phyloP scores from a whole-genome alignment of 2,113 vertebrate species.

The Saccopteryx leptura region DNA sequence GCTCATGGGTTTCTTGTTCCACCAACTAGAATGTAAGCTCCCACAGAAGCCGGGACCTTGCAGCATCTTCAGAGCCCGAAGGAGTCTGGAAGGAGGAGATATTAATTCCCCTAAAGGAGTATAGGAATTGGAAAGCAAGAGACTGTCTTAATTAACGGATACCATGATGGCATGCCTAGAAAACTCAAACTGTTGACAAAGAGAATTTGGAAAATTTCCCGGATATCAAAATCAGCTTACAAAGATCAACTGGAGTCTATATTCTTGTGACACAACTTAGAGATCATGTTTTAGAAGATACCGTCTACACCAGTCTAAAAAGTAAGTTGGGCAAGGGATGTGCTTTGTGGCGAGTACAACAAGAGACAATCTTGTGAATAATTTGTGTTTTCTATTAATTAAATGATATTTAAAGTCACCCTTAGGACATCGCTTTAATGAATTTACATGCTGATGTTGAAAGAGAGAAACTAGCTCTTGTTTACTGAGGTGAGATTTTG shows the following conservation, averaged over 20 bases:
- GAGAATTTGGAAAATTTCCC: not conserved
- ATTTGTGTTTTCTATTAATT: constrained; percentile 5
- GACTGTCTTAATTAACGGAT: not conserved
- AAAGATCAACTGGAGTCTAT: not conserved
- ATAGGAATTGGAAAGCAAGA: not conserved
- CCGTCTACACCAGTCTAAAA: not conserved
- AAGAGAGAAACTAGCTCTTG: not conserved
- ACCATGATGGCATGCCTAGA: not conserved
- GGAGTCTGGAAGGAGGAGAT: not conserved
- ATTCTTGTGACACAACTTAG: not conserved
- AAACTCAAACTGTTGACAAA: not conserved
- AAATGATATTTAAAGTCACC: not conserved
- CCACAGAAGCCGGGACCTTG: not conserved
- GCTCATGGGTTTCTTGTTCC: not conserved
- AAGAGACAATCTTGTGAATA: not conserved
- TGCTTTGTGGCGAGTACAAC: not conserved
- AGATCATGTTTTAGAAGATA: not conserved
- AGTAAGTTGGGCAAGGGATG: not conserved
- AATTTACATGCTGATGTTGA: not conserved
- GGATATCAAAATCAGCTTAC: not conserved
- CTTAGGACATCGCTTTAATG: not conserved
- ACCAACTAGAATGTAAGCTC: not conserved
- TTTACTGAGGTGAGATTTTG: not conserved
- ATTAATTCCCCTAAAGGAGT: not conserved
- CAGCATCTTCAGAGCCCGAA: not conserved